A percentile compares a stretch with the other conserved stretches of the same genome.
Evolutionary conservation across 2,797 vertebrate genomes (phyloP).

Genomic region (Paguma larvata): DNA sequence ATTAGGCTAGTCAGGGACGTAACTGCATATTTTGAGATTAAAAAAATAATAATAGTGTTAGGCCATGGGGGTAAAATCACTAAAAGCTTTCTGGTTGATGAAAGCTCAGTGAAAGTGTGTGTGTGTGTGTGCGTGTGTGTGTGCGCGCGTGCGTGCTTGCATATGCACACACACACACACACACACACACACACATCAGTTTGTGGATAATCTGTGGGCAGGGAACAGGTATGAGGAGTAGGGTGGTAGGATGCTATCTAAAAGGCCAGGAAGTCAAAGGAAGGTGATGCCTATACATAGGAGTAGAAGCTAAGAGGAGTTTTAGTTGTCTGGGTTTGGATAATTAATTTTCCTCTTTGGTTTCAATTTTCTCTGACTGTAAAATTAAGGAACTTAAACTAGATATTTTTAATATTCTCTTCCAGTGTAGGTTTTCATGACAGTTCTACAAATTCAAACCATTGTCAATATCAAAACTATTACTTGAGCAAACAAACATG

Average conservation of each 20-base stretch:
- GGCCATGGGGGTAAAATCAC: not conserved
- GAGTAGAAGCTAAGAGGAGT: not conserved
- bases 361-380: conserved; percentile 25
- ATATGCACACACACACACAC: too few relatives aligned
- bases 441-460: conserved; percentile 8
- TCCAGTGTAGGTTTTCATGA: conserved; percentile 11
- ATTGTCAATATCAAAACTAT: not conserved
- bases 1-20: not conserved
- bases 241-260: not conserved
- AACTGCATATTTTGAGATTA: not conserved
- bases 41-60: not conserved
- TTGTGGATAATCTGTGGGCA: not conserved
- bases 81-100: conserved; percentile 22
- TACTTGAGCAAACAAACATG: conserved; percentile 46
- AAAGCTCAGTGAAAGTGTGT: not conserved
- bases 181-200: not conserved
- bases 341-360: not conserved
- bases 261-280: conserved; percentile 23
- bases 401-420: conserved; percentile 1
- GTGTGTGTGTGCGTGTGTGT: not conserved
- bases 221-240: not conserved
- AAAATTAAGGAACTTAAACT: conserved; percentile 23
- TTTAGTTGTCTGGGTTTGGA: not conserved
- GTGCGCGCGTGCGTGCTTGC: too few relatives aligned
- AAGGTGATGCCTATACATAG: not conserved